These are phyloP conservation scores for Callaeas wilsoni DNA, from an alignment of 2,113 vertebrate species.

Conservation along the genomic window DNA sequence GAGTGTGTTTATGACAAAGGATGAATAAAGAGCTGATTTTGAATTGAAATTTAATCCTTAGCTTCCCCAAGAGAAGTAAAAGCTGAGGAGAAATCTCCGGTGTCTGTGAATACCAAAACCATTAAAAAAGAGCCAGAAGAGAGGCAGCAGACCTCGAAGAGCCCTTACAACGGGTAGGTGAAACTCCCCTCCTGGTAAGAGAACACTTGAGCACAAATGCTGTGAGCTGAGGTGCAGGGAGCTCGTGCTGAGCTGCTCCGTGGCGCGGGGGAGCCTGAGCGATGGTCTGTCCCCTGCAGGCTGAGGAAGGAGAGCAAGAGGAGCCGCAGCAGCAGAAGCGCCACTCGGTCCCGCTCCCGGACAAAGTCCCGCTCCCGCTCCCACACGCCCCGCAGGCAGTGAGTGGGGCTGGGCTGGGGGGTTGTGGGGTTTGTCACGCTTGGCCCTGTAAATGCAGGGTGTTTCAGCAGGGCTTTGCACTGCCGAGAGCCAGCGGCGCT, in stretches of 20 bases:
- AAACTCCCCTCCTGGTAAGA: background rate
- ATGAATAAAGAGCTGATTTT: background rate
- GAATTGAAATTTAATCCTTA: slow-evolving; percentile 8
- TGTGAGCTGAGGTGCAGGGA: background rate
- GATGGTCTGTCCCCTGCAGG: background rate
- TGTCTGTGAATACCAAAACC: slow-evolving; percentile 78
- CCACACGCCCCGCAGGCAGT: slow-evolving; percentile 89
- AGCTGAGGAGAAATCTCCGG: slow-evolving; percentile 87
- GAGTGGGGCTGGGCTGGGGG: slow-evolving; percentile 19
- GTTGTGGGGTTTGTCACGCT: fast-evolving
- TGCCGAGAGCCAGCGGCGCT: fast-evolving
- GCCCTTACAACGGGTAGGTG: slow-evolving; percentile 93
- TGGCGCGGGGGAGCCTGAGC: background rate
- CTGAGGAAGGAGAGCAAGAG: slow-evolving; percentile 92
- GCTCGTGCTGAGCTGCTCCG: background rate
- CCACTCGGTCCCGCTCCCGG: slow-evolving; percentile 83
- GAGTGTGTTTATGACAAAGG: background rate
- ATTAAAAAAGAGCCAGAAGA: slow-evolving; percentile 91
- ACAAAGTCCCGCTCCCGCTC: slow-evolving; percentile 89
- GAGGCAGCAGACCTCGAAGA: slow-evolving; percentile 86
- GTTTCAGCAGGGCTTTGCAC: background rate
- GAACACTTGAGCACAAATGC: fast-evolving
- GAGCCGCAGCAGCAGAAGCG: slow-evolving; percentile 88
- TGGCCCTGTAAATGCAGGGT: fast-evolving
- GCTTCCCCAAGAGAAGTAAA: slow-evolving; percentile 89